phyloP scores from a whole-genome alignment of 2,113 vertebrate species.

The Leptosomus discolor region DNA sequence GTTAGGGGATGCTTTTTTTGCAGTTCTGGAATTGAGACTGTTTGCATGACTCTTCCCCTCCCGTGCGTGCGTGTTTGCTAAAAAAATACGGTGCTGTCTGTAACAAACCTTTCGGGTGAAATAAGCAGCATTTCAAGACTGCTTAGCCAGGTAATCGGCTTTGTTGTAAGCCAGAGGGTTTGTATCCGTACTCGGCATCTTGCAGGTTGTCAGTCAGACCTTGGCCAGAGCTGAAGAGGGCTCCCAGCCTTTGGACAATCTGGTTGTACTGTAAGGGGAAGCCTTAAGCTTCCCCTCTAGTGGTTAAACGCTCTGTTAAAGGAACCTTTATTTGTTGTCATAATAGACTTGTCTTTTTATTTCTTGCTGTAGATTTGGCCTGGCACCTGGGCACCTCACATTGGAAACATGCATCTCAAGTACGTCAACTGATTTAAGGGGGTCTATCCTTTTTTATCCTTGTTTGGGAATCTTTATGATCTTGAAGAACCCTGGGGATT shows the following conservation, averaged over 20 bases:
- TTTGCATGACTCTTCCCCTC: background rate
- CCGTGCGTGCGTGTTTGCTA: background rate
- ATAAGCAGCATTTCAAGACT: background rate
- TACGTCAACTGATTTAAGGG: constrained; percentile 94
- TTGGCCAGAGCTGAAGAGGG: background rate
- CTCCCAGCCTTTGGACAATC: background rate
- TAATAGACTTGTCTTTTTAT: constrained; percentile 75
- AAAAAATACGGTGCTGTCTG: fast-evolving
- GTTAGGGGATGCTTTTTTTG: background rate
- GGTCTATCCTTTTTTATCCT: constrained; percentile 74
- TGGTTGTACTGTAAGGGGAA: background rate
- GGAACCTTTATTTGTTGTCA: constrained; percentile 63
- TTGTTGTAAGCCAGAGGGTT: background rate
- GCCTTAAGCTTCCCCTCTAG: background rate
- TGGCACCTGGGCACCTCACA: constrained; percentile 97
- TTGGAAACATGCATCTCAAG: constrained; percentile 99
- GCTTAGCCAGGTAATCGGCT: background rate
- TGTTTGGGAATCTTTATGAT: constrained; percentile 75
- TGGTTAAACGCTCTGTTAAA: constrained; percentile 4
- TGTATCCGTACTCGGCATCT: background rate
- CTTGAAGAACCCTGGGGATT: constrained; percentile 76
- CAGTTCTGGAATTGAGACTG: background rate
- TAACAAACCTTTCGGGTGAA: background rate
- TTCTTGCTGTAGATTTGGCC: constrained; percentile 93
- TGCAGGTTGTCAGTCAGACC: background rate